Conservation (phyloP, 1,140 invertebrate genomes). For the Hyles euphorbiae region DNA sequence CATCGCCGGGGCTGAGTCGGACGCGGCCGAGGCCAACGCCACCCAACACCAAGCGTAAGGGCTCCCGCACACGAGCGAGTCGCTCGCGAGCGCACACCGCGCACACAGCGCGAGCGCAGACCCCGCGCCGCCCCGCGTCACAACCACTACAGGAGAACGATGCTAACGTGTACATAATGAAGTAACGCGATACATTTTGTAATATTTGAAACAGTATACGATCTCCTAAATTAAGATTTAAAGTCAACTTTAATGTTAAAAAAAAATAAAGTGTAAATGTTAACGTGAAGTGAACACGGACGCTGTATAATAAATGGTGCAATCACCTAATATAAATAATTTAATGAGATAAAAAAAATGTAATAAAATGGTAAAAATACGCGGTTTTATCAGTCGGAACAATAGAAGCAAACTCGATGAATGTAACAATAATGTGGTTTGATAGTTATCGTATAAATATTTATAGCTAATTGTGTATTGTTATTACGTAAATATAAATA, state of each 20-base stretch:
- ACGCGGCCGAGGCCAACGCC: constrained; percentile 21
- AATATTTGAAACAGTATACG: constrained; percentile 76
- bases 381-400: constrained; percentile 52
- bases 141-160: constrained; percentile 54
- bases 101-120: background rate
- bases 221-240: constrained; percentile 75
- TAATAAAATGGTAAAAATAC: no score
- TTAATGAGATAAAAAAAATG: constrained; percentile 8
- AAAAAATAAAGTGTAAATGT: constrained; percentile 51
- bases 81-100: background rate
- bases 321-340: constrained; percentile 36
- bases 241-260: constrained; percentile 72
- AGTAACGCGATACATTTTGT: constrained; percentile 60
- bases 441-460: constrained; percentile 74
- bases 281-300: constrained; percentile 60
- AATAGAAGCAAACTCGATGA: constrained; percentile 50
- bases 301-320: constrained; percentile 55
- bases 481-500: constrained; percentile 74
- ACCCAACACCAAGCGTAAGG: background rate
- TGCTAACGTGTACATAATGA: constrained; percentile 63
- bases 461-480: constrained; percentile 75
- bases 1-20: constrained; percentile 32
- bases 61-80: constrained; percentile 4
- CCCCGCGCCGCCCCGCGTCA: background rate
- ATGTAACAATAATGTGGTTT: constrained; percentile 70